Evolutionary conservation across 2,797 vertebrate genomes (phyloP).

Genomic region (Siniperca scherzeri): DNA sequence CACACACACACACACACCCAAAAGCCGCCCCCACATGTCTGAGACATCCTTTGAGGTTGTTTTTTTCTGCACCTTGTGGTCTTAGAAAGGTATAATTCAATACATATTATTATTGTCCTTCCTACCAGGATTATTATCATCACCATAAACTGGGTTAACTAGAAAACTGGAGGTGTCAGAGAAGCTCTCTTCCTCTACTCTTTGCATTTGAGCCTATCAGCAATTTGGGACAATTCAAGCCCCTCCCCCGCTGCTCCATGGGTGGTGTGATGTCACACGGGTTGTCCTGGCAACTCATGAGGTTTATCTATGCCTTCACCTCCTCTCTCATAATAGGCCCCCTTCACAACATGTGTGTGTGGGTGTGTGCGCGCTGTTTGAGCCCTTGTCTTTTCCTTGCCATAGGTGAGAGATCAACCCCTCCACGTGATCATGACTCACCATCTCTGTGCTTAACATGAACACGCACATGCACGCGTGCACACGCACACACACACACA

Average conservation of each 20-base stretch:
- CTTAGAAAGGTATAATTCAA: slow-evolving; percentile 32
- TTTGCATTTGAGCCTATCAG: slow-evolving; percentile 60
- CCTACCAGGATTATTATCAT: slow-evolving; percentile 24
- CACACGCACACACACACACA: not conserved
- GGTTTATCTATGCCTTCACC: slow-evolving; percentile 67
- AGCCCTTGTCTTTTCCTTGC: slow-evolving; percentile 72
- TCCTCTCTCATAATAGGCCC: slow-evolving; percentile 52
- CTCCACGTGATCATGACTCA: slow-evolving; percentile 74
- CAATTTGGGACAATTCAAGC: slow-evolving; percentile 50
- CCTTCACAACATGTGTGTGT: slow-evolving; percentile 42
- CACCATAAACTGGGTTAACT: slow-evolving; percentile 41
- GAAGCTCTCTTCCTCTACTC: slow-evolving; percentile 37
- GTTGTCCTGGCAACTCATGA: slow-evolving; percentile 78
- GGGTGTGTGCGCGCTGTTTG: slow-evolving; percentile 26
- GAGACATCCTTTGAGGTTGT: slow-evolving; percentile 40
- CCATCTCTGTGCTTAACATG: slow-evolving; percentile 50
- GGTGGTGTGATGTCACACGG: slow-evolving; percentile 72
- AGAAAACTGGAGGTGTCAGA: slow-evolving; percentile 28
- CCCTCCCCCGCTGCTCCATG: slow-evolving; percentile 55
- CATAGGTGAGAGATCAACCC: slow-evolving; percentile 68
- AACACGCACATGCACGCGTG: not conserved
- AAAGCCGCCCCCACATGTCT: slow-evolving; percentile 55
- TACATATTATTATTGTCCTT: slow-evolving; percentile 19
- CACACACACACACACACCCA: slow-evolving; percentile 12
- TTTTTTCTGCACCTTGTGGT: slow-evolving; percentile 1